These are phyloP conservation scores for Gymnarchus niloticus DNA, from an alignment of 2,113 vertebrate species.

Conservation along the genomic window DNA sequence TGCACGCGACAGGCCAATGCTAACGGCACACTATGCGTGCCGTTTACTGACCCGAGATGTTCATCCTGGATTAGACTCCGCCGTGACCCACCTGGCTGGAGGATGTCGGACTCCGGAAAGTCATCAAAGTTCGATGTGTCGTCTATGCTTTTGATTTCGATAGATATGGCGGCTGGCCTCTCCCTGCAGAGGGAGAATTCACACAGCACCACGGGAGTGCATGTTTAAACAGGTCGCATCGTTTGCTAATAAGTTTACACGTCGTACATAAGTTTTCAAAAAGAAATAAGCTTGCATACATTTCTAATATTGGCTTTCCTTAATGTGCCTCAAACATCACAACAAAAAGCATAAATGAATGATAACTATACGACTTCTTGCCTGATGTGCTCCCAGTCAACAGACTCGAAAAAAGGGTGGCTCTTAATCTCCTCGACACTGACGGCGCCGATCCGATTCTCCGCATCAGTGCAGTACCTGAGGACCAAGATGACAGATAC, in stretches of 20 bases:
- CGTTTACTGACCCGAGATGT: too few relatives aligned
- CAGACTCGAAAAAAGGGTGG: slow-evolving; percentile 88
- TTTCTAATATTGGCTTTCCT: not conserved
- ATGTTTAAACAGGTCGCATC: too few relatives aligned
- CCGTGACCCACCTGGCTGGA: slow-evolving; percentile 92
- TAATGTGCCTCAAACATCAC: not conserved
- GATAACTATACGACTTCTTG: slow-evolving; percentile 39
- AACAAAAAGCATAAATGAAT: not conserved
- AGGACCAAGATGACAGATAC: not conserved
- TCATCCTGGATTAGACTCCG: too few relatives aligned
- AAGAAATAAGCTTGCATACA: not conserved
- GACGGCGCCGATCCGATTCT: slow-evolving; percentile 84
- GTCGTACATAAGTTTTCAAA: not conserved
- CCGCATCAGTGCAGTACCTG: slow-evolving; percentile 89
- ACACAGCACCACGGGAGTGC: not conserved
- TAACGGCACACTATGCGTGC: not conserved
- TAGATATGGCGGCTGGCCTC: slow-evolving; percentile 88
- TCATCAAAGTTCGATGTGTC: slow-evolving; percentile 97
- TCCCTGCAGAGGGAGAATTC: slow-evolving; percentile 61
- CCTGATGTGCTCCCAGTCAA: slow-evolving; percentile 98
- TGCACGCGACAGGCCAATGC: slow-evolving; percentile 13
- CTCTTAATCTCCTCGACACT: slow-evolving; percentile 92
- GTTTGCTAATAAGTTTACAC: not conserved
- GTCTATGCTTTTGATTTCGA: slow-evolving; percentile 94
- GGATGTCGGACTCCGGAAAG: slow-evolving; percentile 93